Conservation (phyloP, 2,113 vertebrate genomes). For the Oxyura jamaicensis region DNA sequence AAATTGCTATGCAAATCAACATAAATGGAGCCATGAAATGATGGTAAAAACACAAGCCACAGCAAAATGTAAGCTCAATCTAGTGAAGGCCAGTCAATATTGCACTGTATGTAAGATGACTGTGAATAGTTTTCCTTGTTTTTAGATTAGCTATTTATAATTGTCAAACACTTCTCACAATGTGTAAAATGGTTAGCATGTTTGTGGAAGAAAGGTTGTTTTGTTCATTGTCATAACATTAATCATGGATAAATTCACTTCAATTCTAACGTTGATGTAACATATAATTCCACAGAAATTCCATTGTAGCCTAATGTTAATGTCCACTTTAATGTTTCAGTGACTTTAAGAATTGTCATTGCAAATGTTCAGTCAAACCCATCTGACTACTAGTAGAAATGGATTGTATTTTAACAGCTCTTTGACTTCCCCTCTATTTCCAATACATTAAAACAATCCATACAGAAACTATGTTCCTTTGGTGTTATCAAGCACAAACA, state of each 20-base stretch:
- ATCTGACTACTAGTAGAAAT: background rate
- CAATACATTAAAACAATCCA: background rate
- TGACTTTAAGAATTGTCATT: conserved; percentile 15
- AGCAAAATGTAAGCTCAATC: background rate
- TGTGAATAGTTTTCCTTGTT: conserved; percentile 35
- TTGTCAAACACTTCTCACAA: conserved; percentile 54
- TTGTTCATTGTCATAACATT: conserved; percentile 49
- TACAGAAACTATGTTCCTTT: conserved; percentile 36
- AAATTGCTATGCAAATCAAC: conserved; percentile 61
- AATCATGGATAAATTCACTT: conserved; percentile 57
- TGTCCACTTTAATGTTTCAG: conserved; percentile 22
- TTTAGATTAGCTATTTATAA: conserved; percentile 47
- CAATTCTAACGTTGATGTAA: background rate
- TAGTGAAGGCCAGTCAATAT: background rate
- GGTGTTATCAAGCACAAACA: conserved; percentile 78
- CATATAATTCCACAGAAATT: conserved; percentile 5
- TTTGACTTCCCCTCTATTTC: conserved; percentile 45
- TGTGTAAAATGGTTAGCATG: conserved; percentile 55
- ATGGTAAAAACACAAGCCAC: background rate
- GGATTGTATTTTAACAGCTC: conserved; percentile 26
- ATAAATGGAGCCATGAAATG: background rate
- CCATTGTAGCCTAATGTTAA: background rate
- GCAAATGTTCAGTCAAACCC: background rate
- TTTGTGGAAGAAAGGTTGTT: conserved; percentile 35
- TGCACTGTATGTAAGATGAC: background rate